phyloP scores from a whole-genome alignment of 2,797 vertebrate species.

The Pantherophis alleghaniensis region DNA sequence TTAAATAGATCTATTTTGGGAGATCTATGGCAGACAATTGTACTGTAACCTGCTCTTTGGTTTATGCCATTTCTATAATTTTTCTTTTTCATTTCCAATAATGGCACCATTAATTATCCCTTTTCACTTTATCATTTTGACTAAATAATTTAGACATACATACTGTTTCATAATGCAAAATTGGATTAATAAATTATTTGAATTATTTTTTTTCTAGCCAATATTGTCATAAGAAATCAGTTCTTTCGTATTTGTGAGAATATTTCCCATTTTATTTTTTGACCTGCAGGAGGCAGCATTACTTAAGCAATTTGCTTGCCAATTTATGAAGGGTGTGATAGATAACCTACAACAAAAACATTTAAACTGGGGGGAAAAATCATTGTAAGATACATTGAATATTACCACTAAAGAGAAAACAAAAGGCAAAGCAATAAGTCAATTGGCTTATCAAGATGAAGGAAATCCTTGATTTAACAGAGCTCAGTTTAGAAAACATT shows the following conservation, averaged over 20 bases:
- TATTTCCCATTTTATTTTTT: background rate
- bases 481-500: background rate
- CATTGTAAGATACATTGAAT: background rate
- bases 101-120: background rate
- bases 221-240: background rate
- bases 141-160: background rate
- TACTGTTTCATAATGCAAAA: background rate
- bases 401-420: background rate
- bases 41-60: background rate
- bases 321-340: background rate
- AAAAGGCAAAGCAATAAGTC: background rate
- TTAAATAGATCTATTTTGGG: background rate
- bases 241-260: background rate
- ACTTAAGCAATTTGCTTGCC: background rate
- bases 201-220: background rate
- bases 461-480: background rate
- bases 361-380: background rate
- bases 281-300: constrained; percentile 55
- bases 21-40: background rate
- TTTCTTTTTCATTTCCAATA: background rate
- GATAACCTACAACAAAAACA: background rate
- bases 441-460: background rate
- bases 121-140: background rate
- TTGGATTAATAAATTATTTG: background rate
- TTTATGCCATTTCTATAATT: background rate